A percentile compares a stretch with the other conserved stretches of the same genome.
phyloP scores from a whole-genome alignment of 1,140 invertebrate species.

The Atta cephalotes region DNA sequence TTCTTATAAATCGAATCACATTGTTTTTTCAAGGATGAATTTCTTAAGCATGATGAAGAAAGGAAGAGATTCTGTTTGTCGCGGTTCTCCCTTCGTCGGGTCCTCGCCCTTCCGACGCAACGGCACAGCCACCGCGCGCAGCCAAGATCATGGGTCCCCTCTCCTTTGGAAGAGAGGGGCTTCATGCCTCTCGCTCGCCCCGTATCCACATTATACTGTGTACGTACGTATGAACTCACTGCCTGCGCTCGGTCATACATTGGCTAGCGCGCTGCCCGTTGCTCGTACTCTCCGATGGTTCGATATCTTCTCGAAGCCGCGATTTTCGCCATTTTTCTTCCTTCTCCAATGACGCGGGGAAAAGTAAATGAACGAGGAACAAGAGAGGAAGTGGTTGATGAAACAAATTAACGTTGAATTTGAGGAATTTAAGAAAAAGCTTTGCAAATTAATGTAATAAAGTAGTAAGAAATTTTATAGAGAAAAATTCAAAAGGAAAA shows the following conservation, averaged over 20 bases:
- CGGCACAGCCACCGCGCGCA: slow-evolving; percentile 61
- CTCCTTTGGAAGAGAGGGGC: slow-evolving; percentile 27
- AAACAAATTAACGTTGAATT: not conserved
- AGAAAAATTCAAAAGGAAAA: not conserved
- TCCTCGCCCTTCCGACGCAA: slow-evolving; percentile 68
- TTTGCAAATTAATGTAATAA: slow-evolving; percentile 6
- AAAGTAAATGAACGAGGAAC: not conserved
- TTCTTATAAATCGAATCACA: not conserved
- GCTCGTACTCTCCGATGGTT: slow-evolving; percentile 80
- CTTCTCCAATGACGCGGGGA: not conserved
- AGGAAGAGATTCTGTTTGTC: slow-evolving; percentile 15
- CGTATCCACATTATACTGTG: slow-evolving; percentile 79
- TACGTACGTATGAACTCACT: slow-evolving; percentile 85
- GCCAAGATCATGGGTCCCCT: slow-evolving; percentile 71
- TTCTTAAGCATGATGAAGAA: not conserved
- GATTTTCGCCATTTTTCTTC: slow-evolving; percentile 44
- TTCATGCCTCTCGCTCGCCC: slow-evolving; percentile 72
- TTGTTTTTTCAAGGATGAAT: not conserved
- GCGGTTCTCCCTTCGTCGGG: slow-evolving; percentile 63
- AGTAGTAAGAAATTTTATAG: not conserved
- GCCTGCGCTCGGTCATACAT: slow-evolving; percentile 83
- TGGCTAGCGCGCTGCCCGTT: slow-evolving; percentile 83
- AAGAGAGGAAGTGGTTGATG: not conserved
- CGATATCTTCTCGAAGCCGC: slow-evolving; percentile 12
- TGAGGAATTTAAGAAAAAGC: not conserved